Evolutionary conservation across 2,797 vertebrate species (phyloP), one percentile per base, ranked within the genome.

Genomic region (Iguana delicatissima): DNA sequence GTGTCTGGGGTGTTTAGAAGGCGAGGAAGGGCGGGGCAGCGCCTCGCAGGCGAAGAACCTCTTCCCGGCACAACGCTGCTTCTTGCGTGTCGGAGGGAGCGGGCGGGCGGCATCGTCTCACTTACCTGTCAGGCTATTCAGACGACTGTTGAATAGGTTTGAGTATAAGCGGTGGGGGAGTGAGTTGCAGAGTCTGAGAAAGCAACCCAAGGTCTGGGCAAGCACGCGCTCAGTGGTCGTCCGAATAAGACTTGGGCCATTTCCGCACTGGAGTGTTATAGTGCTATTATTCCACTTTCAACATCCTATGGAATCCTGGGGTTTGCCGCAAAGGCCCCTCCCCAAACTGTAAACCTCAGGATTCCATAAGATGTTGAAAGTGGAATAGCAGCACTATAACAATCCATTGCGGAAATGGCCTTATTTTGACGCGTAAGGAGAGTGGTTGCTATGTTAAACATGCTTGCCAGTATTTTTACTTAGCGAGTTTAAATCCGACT

Each of bases 1-100:
- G 4, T 3, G 8, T 6, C 0, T 20, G 24, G 46, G 77, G 1
- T 4, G 18, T 16, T 6, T 2, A 26, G 2, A 32, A 22, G 29
- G 20, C 35, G 10, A 52, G 46, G n/a, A 1, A 46, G 29, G 8
- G 42, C 29, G 52, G 26, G 62, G 18, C 10, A 38, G 38, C 42
- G 18, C 50, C 35, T 42, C 6, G 18, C 50, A 18, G 55, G 5
- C 13, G 22, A 38, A 81, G 57, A 20, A 3, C n/a, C 1, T 1
- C 22, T 35, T 64, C 20, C 0, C 6, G 2, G 32, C 10, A 16
- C 1, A 20, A 16, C 29, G 32, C n/a, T 62, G 4, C 35, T 24
- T 9, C n/a, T 62, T 62, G 57, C 80, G 7, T 8, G 29, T 22
- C 80, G 22, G 52, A 59, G 57, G 55, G 2, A 35, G 16, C 52